Base-by-base conservation (phyloP, 2,888 invertebrate genomes). In the Zygothrica quintamaculata region DNA sequence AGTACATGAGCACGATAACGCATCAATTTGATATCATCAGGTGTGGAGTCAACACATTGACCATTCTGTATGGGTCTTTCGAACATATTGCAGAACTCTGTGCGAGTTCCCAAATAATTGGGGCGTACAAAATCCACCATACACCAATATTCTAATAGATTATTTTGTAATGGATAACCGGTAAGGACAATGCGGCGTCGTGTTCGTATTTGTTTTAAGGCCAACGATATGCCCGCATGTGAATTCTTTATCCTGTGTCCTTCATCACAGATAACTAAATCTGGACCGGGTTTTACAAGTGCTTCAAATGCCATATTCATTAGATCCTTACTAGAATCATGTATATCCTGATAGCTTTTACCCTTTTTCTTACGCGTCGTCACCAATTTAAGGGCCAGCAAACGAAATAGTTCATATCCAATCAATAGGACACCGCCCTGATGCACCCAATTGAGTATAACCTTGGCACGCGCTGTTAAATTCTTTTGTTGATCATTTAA, bases 61-160 rank as follows among this genome's bases (percentile, higher is more conserved):
- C 99, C 99, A 90, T 99, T 99, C 91, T 97, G 98, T 79, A 99
- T 99, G 0, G 99, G 99, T 9, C 98, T 93, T 89, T 99, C 99
- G 90, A 99, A 99, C 98, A 99, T 99, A 90, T 99, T 98, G 87
- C 96, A 96, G 90, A 99, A 99, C 91, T 99, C 98, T 0, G 97
- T 97, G 90, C 98, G 97, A 15, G 97, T 97, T 60, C 99, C 99
- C 33, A 99, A 93, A 91, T 98, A 99, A 92, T 98, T 98, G 0
- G 99, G 99, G 15, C 99, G 82, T 0, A 99, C 99, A 91, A 99
- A 99, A 90, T 99, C 99, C 0, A 99, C 98, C 99, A 99, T 99
- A 89, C 99, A 99, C 98, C 98, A 98, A 90, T 98, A 98, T 89
- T 97, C 98, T 55, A 98, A 92, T 12, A 99, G 92, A 91, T 99